These are phyloP conservation scores for Thelaira solivaga DNA, from an alignment of 2,888 invertebrate species.

Conservation along the genomic window DNA sequence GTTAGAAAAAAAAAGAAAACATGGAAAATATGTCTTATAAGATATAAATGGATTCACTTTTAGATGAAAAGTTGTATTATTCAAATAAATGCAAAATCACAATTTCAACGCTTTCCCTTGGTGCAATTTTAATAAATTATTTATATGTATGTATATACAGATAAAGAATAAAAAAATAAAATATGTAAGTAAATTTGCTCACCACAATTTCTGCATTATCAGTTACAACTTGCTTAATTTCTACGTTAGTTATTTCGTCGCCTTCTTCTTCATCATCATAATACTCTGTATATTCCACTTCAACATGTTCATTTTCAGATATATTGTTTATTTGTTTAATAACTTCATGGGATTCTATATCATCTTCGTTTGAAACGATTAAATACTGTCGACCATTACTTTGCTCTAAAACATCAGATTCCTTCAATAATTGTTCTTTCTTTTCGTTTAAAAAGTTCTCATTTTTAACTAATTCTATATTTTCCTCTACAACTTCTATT, in stretches of 20 bases:
- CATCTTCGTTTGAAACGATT: neutral
- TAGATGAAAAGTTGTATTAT: too few relatives aligned
- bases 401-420: neutral
- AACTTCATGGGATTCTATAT: neutral
- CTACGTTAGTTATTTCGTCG: neutral
- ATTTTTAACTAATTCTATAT: neutral
- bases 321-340: constrained; percentile 1
- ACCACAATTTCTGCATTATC: neutral
- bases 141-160: too few relatives aligned
- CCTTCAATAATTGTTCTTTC: neutral
- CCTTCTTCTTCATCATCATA: constrained; percentile 18
- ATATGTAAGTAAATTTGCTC: neutral
- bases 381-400: neutral
- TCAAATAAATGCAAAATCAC: too few relatives aligned
- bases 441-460: neutral
- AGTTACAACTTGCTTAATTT: neutral
- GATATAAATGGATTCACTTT: too few relatives aligned
- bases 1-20: neutral
- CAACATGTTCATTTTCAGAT: neutral
- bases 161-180: too few relatives aligned
- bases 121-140: too few relatives aligned
- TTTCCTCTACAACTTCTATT: neutral
- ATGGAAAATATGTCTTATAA: too few relatives aligned
- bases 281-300: constrained; percentile 17
- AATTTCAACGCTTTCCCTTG: too few relatives aligned